Conservation (phyloP, 2,888 invertebrate species). For the Pheosia gnoma region DNA sequence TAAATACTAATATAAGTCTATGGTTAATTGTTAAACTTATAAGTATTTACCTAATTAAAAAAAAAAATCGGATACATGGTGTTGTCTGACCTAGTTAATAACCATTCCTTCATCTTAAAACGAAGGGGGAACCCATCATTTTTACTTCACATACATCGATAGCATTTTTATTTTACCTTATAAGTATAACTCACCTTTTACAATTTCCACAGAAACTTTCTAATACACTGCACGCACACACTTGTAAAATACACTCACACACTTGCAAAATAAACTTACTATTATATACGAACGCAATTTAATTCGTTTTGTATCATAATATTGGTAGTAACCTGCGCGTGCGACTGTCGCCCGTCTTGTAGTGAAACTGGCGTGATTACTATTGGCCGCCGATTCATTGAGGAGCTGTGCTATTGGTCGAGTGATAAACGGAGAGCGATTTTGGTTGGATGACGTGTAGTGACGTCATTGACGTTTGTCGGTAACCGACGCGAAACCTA, state of each 20-base stretch:
- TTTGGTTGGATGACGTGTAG: not conserved
- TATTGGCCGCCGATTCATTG: constrained; percentile 41
- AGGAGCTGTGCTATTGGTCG: constrained; percentile 11
- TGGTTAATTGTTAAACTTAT: too few species aligned
- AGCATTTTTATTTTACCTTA: not conserved
- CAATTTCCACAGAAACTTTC: not conserved
- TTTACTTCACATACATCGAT: not conserved
- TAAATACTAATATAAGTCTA: too few species aligned
- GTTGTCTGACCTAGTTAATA: too few species aligned
- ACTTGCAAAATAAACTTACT: not conserved
- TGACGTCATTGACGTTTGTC: not conserved
- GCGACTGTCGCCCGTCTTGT: constrained; percentile 16
- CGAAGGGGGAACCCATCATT: too few species aligned
- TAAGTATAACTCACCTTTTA: not conserved
- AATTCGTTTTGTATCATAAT: constrained; percentile 7
- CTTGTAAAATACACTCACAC: not conserved
- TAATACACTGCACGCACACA: not conserved
- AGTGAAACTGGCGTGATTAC: constrained; percentile 20
- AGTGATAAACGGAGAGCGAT: constrained; percentile 12
- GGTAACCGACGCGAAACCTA: not conserved
- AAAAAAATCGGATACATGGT: too few species aligned
- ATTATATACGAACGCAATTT: constrained; percentile 1
- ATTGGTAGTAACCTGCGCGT: constrained; percentile 9
- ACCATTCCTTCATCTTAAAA: too few species aligned
- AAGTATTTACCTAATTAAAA: too few species aligned